These are phyloP conservation scores for Phoxinus phoxinus DNA, from an alignment of 2,113 vertebrate genomes.

Conservation along the genomic window DNA sequence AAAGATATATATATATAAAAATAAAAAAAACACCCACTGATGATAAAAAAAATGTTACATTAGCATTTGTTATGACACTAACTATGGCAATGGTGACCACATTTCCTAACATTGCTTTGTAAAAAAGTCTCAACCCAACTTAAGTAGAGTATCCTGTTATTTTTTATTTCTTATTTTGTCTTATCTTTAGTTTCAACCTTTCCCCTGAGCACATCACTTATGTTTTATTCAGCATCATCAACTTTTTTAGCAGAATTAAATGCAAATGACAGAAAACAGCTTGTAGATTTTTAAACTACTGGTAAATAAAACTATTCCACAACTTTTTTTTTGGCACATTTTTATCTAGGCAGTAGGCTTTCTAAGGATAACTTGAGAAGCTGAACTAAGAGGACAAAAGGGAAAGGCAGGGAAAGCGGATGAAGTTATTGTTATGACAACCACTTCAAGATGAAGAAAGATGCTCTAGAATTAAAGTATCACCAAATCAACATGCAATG, in stretches of 20 bases:
- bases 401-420: not conserved
- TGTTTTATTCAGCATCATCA: not conserved
- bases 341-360: not conserved
- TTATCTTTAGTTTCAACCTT: too few species aligned
- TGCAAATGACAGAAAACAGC: not conserved
- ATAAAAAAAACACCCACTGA: constrained; percentile 14
- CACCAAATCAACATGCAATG: not conserved
- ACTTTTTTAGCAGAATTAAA: not conserved
- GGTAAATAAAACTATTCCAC: not conserved
- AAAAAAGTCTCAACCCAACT: not conserved
- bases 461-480: not conserved
- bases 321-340: not conserved
- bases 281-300: not conserved
- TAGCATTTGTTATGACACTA: constrained; percentile 39
- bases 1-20: not conserved
- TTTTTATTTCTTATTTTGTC: too few species aligned
- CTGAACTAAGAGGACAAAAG: not conserved
- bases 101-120: not conserved
- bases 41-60: constrained; percentile 12
- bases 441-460: not conserved
- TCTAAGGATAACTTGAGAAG: not conserved
- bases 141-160: not conserved
- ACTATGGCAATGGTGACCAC: not conserved
- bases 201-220: too few species aligned
- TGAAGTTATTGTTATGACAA: not conserved